Evolutionary conservation across 2,888 invertebrate species (phyloP), one percentile per base, ranked within the genome.

Genomic region (Drosophila atripex): DNA sequence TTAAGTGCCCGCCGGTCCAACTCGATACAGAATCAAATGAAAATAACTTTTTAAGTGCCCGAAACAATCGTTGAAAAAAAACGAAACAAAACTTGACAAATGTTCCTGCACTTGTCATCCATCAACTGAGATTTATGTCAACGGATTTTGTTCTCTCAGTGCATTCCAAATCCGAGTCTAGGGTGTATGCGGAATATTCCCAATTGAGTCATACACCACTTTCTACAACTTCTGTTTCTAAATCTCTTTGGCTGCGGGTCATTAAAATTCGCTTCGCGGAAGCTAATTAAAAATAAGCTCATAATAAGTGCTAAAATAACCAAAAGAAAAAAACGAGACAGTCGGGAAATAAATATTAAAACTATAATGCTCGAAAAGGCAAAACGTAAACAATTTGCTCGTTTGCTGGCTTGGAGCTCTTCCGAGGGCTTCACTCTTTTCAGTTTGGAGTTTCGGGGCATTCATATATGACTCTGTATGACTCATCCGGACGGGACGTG

Each of bases 211-310:
- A 54, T 43, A 9, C 39, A 0, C 51, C 49, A 74, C 85, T 85
- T 86, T 82, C 82, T 80, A 80, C 76, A 70, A 69, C 64, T 39
- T 59, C n/a, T 63, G 35, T 6, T 35, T 35, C 35, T n/a, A 35
- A 35, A 35, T n/a, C 35, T 57, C 70, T 70, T 66, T 54, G 43
- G 72, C 51, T 68, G 65, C 49, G 45, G 61, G 73, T 85, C 75
- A 86, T 84, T 86, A 77, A 65, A 59, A 87, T 82, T 69, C 77
- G 21, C 21, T 47, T 43, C 68, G 76, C 88, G 86, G 83, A 74
- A 86, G 71, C 60, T 79, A 72, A 79, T 87, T 84, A 82, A 63
- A 82, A 85, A 66, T 75, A 64, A 68, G 53, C 58, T 72, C 76
- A 57, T 71, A 64, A 73, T 68, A 86, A 80, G 64, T 69, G 52